Conservation (phyloP, 2,888 invertebrate genomes). For the Aphidoletes aphidimyza region DNA sequence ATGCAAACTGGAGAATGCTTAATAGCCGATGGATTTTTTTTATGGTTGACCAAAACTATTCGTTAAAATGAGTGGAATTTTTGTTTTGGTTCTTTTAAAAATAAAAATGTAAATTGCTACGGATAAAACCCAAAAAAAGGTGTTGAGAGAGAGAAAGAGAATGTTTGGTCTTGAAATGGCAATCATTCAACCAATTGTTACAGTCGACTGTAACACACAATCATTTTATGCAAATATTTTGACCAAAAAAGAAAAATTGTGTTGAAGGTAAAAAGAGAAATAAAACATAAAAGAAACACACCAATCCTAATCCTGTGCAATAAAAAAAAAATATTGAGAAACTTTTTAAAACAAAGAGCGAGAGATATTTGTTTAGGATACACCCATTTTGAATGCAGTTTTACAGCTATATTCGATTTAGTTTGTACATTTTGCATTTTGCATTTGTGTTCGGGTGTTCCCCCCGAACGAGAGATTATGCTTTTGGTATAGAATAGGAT, state of each 20-base stretch:
- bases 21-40: not conserved
- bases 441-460: not conserved
- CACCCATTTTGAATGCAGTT: not conserved
- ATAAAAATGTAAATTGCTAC: not conserved
- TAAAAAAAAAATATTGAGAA: too few species aligned
- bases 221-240: too few species aligned
- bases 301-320: constrained; percentile 11
- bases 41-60: not conserved
- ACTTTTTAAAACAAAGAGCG: not conserved
- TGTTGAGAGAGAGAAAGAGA: not conserved
- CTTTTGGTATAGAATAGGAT: not conserved
- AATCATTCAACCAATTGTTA: too few species aligned
- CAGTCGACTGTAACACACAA: too few species aligned
- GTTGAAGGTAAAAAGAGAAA: too few species aligned
- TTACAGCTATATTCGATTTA: not conserved
- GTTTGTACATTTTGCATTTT: not conserved
- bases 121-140: not conserved
- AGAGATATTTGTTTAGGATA: not conserved
- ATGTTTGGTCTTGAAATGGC: constrained; percentile 26
- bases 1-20: not conserved
- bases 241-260: too few species aligned
- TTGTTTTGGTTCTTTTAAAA: not conserved
- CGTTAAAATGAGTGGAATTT: constrained; percentile 24
- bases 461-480: not conserved
- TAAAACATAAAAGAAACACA: not conserved